Evolutionary conservation across 2,888 invertebrate species (phyloP).

Genomic region (Orthonevra nobilis): DNA sequence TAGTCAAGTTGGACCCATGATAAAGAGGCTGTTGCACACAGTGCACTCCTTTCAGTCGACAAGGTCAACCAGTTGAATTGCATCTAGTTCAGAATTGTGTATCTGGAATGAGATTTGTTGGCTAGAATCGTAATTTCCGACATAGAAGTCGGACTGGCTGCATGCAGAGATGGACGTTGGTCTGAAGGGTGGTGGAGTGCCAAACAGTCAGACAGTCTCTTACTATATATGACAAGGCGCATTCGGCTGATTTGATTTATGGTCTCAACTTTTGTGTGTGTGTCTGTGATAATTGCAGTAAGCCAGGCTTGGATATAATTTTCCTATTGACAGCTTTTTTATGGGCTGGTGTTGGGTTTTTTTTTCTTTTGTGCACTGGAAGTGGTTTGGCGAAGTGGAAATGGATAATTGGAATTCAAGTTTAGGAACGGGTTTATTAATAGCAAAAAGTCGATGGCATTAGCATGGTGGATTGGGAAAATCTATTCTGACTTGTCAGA

Average conservation of each 20-base stretch:
- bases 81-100: constrained; percentile 19
- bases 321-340: constrained; percentile 40
- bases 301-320: constrained; percentile 14
- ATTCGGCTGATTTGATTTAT: constrained; percentile 52
- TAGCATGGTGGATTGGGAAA: too few species aligned
- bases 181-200: constrained; percentile 17
- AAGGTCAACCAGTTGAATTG: constrained; percentile 56
- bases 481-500: too few species aligned
- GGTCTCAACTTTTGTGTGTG: constrained; percentile 4
- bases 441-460: background rate
- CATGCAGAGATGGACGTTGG: constrained; percentile 33
- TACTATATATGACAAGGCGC: constrained; percentile 48
- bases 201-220: background rate
- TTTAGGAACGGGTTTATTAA: constrained; percentile 12
- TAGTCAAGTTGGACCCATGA: constrained; percentile 37
- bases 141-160: constrained; percentile 15
- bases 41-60: constrained; percentile 63
- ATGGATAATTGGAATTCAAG: constrained; percentile 8
- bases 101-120: constrained; percentile 41
- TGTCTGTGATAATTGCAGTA: constrained; percentile 44
- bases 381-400: constrained; percentile 1
- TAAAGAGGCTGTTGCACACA: constrained; percentile 34
- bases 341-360: background rate
- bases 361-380: background rate
- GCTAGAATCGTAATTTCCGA: constrained; percentile 29